Evolutionary conservation across 2,113 vertebrate species (phyloP).

Genomic region (Tauraco erythrolophus): DNA sequence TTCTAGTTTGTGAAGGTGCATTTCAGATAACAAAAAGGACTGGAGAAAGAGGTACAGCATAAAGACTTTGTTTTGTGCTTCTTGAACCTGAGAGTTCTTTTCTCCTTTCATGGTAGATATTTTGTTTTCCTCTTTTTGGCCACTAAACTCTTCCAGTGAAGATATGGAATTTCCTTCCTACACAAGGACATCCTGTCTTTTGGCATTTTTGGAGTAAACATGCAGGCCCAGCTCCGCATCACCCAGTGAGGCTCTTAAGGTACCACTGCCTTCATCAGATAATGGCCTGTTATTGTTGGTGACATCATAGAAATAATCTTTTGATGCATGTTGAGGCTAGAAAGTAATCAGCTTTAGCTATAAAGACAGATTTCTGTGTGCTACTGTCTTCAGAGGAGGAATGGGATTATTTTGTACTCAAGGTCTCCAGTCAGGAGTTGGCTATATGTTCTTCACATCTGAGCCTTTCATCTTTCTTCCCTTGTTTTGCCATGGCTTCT

Average conservation of each 20-base stretch:
- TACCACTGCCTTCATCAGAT: not conserved
- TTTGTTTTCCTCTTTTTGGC: not conserved
- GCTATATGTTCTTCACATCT: not conserved
- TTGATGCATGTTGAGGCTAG: not conserved
- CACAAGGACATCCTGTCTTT: not conserved
- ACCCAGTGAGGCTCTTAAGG: not conserved
- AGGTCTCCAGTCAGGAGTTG: not conserved
- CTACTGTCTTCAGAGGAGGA: not conserved
- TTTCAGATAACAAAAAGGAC: not conserved
- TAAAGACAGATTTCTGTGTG: not conserved
- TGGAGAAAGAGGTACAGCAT: not conserved
- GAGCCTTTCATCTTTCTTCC: not conserved
- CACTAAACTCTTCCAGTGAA: not conserved
- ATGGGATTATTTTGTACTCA: not conserved
- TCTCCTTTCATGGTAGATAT: not conserved
- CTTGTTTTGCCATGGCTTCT: not conserved
- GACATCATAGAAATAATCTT: not conserved
- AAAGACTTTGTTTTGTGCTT: not conserved
- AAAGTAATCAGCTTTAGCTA: not conserved
- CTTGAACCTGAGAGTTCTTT: not conserved
- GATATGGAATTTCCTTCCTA: not conserved
- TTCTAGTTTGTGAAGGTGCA: not conserved
- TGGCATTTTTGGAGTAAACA: not conserved
- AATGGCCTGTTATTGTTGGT: not conserved
- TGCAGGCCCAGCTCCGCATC: not conserved